Evolutionary conservation across 2,888 invertebrate genomes (phyloP), one percentile per base, ranked within the genome.

Genomic region (Sarcophaga caerulescens): DNA sequence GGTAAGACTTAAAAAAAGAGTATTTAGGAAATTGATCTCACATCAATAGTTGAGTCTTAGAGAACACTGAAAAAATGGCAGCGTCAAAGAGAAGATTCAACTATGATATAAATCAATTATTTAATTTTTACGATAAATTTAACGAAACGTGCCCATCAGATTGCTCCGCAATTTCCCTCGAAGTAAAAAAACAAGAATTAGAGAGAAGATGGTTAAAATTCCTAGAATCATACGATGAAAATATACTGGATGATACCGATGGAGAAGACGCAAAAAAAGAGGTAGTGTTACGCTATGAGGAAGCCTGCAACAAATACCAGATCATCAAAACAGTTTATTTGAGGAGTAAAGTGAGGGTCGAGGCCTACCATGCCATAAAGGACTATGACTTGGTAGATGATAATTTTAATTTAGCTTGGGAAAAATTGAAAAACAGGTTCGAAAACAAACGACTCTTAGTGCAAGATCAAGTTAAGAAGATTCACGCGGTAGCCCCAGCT

Each of bases 71-170:
- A 35, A 25, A 35, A 35, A 8, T 35, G 6, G 8, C 35, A 35
- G 35, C 35, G 35, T 35, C 35, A 35, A 35, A 35, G 35, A 35
- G 35, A 35, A 35, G 35, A 35, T 35, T 35, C 35, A 35, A 35
- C 35, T 35, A 35, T 8, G 6, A 35, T 35, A 35, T 35, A 6
- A 35, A 35, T 35, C 35, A 35, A 35, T 35, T 35, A 35, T 35
- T 35, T 35, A 35, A 35, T 8, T 35, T 35, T 8, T 35, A 8
- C 35, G 35, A 35, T 6, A 35, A 35, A 35, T 35, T 35, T 35
- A 35, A 35, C 35, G 35, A 35, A 35, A 35, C 35, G 6, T 70
- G 66, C 17, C 84, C 84, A 23, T 81, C 57, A 2, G 87, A 66
- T 25, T 83, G 71, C 0, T 35, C 35, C 35, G 8, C 1, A 35